phyloP scores from a whole-genome alignment of 2,888 invertebrate species.

The Apodemia mormo region DNA sequence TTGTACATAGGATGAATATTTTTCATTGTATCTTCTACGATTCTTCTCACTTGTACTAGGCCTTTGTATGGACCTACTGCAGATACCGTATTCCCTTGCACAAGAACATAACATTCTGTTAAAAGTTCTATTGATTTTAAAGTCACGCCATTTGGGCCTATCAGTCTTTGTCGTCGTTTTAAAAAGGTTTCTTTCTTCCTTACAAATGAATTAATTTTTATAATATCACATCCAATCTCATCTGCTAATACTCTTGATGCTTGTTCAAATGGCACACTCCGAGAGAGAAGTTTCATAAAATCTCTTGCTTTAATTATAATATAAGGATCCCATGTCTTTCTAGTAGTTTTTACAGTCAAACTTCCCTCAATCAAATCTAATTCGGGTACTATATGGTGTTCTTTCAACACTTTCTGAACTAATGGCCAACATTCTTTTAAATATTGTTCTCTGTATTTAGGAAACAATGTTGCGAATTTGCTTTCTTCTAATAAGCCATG shows the following conservation, averaged over 20 bases:
- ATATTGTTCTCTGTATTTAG: slow-evolving; percentile 98
- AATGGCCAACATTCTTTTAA: slow-evolving; percentile 97
- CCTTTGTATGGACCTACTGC: slow-evolving; percentile 98
- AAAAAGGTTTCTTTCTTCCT: slow-evolving; percentile 96
- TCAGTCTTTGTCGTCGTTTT: slow-evolving; percentile 95
- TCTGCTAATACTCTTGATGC: slow-evolving; percentile 93
- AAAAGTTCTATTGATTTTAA: slow-evolving; percentile 97
- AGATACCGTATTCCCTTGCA: slow-evolving; percentile 98
- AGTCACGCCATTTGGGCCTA: slow-evolving; percentile 99
- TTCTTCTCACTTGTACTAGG: slow-evolving; percentile 90
- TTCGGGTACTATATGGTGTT: slow-evolving; percentile 91
- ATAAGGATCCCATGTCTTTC: slow-evolving; percentile 99
- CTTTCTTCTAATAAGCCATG: slow-evolving; percentile 95
- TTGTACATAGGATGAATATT: slow-evolving; percentile 99
- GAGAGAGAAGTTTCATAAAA: slow-evolving; percentile 95
- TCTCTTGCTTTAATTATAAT: slow-evolving; percentile 98
- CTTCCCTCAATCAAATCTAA: slow-evolving; percentile 96
- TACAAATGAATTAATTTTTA: slow-evolving; percentile 96
- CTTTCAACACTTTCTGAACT: slow-evolving; percentile 91
- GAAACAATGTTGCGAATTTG: slow-evolving; percentile 97
- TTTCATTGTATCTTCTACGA: slow-evolving; percentile 98
- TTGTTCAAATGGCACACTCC: slow-evolving; percentile 98
- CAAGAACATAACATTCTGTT: slow-evolving; percentile 97
- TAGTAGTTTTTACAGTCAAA: slow-evolving; percentile 96
- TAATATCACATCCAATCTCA: slow-evolving; percentile 96